phyloP scores from a whole-genome alignment of 2,888 invertebrate genomes.

The Petrolisthes manimaculis region DNA sequence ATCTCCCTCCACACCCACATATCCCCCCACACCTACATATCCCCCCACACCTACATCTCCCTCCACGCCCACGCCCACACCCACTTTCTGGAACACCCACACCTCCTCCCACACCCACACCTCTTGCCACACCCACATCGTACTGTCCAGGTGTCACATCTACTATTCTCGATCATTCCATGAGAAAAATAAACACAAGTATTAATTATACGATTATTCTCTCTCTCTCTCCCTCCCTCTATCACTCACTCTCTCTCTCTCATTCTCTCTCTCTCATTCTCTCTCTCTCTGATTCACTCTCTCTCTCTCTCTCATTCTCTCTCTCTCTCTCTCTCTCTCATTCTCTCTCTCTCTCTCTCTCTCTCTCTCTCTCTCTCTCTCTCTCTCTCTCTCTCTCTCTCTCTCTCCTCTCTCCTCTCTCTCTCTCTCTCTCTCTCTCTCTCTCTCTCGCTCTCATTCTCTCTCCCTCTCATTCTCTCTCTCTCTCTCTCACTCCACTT shows the following conservation, averaged over 20 bases:
- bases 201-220: no score
- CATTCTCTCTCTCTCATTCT: background rate
- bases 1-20: no score
- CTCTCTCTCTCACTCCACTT: background rate
- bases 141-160: no score
- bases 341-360: conserved; percentile 27
- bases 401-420: background rate
- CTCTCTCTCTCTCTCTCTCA: conserved; percentile 33
- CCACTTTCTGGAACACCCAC: no score
- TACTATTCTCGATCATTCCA: no score
- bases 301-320: conserved; percentile 9
- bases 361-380: background rate
- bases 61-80: no score
- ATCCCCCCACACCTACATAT: no score
- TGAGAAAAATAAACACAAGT: no score
- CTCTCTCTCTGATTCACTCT: background rate
- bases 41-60: no score
- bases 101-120: no score
- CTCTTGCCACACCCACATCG: no score
- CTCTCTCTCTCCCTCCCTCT: no score
- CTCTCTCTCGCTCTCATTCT: background rate
- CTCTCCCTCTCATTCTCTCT: background rate
- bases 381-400: background rate
- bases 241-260: conserved; percentile 3
- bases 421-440: background rate